These are phyloP conservation scores for Sclerodermus sp. DNA, from an alignment of 2,888 invertebrate species.

Conservation along the genomic window DNA sequence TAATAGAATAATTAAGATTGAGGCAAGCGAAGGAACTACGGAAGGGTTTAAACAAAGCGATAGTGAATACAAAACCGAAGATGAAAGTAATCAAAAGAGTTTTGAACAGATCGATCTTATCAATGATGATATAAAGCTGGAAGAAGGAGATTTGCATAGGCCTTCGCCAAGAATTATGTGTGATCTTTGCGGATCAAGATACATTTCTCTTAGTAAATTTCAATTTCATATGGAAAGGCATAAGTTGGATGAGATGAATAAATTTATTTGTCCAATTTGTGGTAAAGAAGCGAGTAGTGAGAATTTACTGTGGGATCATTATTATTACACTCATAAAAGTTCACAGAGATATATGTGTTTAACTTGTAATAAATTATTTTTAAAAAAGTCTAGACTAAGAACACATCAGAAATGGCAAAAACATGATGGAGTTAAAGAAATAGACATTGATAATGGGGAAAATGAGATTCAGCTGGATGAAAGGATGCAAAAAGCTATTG, in stretches of 20 bases:
- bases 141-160: slow-evolving; percentile 15
- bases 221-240: slow-evolving; percentile 36
- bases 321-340: slow-evolving; percentile 26
- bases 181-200: slow-evolving; percentile 26
- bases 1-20: slow-evolving; percentile 6
- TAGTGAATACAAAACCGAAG: slow-evolving; percentile 7
- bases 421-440: slow-evolving; percentile 20
- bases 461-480: slow-evolving; percentile 3
- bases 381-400: slow-evolving; percentile 19
- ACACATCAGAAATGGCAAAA: slow-evolving; percentile 25
- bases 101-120: not conserved
- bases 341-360: slow-evolving; percentile 20
- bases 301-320: slow-evolving; percentile 32
- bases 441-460: slow-evolving; percentile 5
- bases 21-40: slow-evolving; percentile 10
- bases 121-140: slow-evolving; percentile 2
- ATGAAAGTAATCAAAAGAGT: not conserved
- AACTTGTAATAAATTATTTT: slow-evolving; percentile 24
- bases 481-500: slow-evolving; percentile 7
- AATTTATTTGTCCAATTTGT: slow-evolving; percentile 27
- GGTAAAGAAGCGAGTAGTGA: slow-evolving; percentile 27
- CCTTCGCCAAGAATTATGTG: slow-evolving; percentile 22
- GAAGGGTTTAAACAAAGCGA: slow-evolving; percentile 6
- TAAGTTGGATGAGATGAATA: slow-evolving; percentile 20
- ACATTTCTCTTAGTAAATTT: slow-evolving; percentile 25